These are phyloP conservation scores for Medauroidea extradentata DNA, from an alignment of 1,140 invertebrate species.

Conservation along the genomic window DNA sequence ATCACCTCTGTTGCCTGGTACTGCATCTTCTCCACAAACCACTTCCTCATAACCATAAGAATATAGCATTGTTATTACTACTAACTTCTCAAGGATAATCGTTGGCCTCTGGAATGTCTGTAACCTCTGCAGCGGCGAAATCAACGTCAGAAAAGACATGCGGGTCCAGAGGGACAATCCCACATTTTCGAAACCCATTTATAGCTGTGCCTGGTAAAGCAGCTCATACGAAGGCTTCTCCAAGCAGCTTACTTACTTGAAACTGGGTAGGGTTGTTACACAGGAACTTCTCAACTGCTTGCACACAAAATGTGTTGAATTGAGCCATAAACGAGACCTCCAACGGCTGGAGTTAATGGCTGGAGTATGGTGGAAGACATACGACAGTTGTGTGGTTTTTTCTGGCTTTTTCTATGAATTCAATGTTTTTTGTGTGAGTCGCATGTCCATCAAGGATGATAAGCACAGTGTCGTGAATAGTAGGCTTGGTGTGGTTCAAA, in stretches of 20 bases:
- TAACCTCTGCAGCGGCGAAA: not conserved
- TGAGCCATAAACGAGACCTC: constrained; percentile 39
- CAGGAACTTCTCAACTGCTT: constrained; percentile 24
- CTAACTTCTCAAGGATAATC: no score
- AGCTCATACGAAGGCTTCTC: constrained; percentile 30
- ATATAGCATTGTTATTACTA: no score
- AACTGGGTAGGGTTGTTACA: constrained; percentile 32
- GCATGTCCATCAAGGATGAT: constrained; percentile 16
- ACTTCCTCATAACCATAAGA: no score
- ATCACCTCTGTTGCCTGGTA: no score
- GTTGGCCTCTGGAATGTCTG: not conserved
- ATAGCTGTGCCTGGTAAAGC: constrained; percentile 30
- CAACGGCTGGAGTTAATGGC: constrained; percentile 40
- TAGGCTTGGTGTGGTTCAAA: constrained; percentile 20
- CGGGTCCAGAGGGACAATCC: constrained; percentile 29
- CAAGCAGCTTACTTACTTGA: constrained; percentile 33
- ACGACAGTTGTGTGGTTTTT: constrained; percentile 25
- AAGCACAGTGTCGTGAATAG: constrained; percentile 19
- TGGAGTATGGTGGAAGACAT: constrained; percentile 36
- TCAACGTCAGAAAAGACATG: constrained; percentile 27
- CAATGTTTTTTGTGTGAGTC: constrained; percentile 12
- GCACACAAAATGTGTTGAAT: constrained; percentile 26
- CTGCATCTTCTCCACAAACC: no score
- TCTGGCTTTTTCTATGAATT: constrained; percentile 19
- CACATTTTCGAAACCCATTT: constrained; percentile 28